Percentiles rank a stretch among this genome's conserved stretches.
phyloP scores from a whole-genome alignment of 2,797 vertebrate genomes.

The Cephalopachus bancanus region DNA sequence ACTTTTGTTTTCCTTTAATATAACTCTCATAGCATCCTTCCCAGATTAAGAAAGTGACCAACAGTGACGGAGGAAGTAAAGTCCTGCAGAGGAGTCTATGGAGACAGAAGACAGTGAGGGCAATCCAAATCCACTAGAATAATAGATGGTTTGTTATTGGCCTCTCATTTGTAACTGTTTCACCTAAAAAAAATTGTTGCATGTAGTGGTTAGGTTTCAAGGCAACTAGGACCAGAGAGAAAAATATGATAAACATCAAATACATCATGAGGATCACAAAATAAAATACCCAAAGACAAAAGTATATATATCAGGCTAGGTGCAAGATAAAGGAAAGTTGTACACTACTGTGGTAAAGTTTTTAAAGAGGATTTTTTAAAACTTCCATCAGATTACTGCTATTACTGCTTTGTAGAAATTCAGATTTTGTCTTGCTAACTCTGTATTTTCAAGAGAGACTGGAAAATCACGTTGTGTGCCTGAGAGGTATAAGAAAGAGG shows the following conservation, averaged over 20 bases:
- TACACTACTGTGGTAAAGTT: background rate
- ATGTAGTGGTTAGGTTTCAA: constrained; percentile 1
- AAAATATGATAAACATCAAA: constrained; percentile 17
- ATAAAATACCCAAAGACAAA: background rate
- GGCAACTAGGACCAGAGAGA: background rate
- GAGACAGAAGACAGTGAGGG: background rate
- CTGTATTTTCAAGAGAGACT: background rate
- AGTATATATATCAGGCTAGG: background rate
- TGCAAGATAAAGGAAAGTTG: background rate
- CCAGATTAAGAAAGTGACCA: background rate
- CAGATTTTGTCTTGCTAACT: background rate
- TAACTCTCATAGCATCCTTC: background rate
- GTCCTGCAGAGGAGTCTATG: background rate
- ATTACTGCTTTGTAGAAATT: background rate
- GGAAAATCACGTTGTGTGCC: background rate
- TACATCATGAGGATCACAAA: background rate
- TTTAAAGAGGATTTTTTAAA: background rate
- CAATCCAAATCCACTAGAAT: background rate
- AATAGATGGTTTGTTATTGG: background rate
- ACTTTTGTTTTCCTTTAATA: background rate
- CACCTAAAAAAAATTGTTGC: background rate
- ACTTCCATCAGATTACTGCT: background rate
- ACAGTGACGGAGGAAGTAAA: background rate
- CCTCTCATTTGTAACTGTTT: background rate
- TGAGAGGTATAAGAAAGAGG: background rate